Evolutionary conservation across 2,113 vertebrate genomes (phyloP), one percentile per base, ranked within the genome.

Genomic region (Tonatia bakeri): DNA sequence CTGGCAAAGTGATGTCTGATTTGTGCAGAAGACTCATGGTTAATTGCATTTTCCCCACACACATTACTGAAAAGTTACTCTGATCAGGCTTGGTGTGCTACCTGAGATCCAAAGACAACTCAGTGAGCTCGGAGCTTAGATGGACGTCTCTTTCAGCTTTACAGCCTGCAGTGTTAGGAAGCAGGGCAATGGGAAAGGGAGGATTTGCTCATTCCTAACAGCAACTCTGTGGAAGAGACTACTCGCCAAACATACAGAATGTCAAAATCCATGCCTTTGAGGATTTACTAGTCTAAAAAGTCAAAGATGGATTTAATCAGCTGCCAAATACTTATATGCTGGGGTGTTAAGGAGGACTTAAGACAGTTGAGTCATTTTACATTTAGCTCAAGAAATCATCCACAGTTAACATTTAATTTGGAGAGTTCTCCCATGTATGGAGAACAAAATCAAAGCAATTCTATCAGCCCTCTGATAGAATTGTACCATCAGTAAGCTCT

Each of bases 1-100:
- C 83, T 95, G 80, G 4, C 64, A 95, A 61, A 86, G 22, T 91
- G 79, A 91, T 75, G 22, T 92, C 31, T 91, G 54, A 65, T 90
- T 22, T 92, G 64, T 79, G 54, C 72, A 76, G 50, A 94, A 94
- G 87, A 84, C 36, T 31, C 20, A 4, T 40, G 50, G 73, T 94
- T 82, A 67, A 91, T 38, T 81, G 36, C 43, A 91, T 69, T 92
- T 87, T 67, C 28, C 69, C 67, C 47, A 45, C 47, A 92, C 52
- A 50, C 67, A 59, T 20, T 52, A 67, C 36, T 26, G 67, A 94
- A 54, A 67, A 65, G 56, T 38, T 26, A 17, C 33, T 38, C 79
- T 54, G 52, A 26, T 52, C 72, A 81, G 22, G 59, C n/a, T 16
- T 52, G 24, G 10, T 54, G 24, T 52, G 50, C 14, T 93, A 79